These are phyloP conservation scores for Terebella lapidaria DNA, from an alignment of 2,888 invertebrate genomes.

Conservation along the genomic window DNA sequence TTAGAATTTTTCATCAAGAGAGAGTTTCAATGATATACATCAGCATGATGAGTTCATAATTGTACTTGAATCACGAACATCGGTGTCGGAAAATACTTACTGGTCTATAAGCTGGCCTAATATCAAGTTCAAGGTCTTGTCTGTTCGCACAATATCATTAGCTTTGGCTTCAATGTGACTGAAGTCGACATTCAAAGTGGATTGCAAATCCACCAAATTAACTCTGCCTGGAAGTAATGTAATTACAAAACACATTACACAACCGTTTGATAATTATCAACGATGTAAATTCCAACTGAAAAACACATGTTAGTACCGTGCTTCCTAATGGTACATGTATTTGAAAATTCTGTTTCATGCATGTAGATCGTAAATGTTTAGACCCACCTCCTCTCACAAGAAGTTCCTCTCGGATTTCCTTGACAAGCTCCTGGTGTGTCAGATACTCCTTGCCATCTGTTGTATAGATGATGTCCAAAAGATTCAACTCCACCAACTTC, in stretches of 20 bases:
- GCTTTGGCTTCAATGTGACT: constrained; percentile 69
- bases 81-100: too few species aligned
- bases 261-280: too few species aligned
- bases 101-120: constrained; percentile 85
- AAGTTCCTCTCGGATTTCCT: constrained; percentile 87
- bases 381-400: constrained; percentile 69
- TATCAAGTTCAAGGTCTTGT: constrained; percentile 69
- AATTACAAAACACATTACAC: constrained; percentile 1
- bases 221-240: constrained; percentile 65
- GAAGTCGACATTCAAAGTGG: constrained; percentile 81
- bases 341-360: background rate
- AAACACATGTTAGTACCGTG: background rate
- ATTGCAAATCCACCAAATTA: constrained; percentile 82
- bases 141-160: constrained; percentile 64
- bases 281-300: background rate
- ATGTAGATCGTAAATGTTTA: background rate
- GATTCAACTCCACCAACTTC: constrained; percentile 74
- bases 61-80: too few species aligned
- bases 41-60: too few species aligned
- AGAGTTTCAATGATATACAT: too few species aligned
- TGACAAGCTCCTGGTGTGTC: constrained; percentile 81
- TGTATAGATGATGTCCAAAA: constrained; percentile 82
- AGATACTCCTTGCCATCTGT: constrained; percentile 96
- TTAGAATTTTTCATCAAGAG: too few species aligned
- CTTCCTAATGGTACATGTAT: background rate